Conservation (phyloP, 2,797 vertebrate species). For the Cirrhinus mrigala region DNA sequence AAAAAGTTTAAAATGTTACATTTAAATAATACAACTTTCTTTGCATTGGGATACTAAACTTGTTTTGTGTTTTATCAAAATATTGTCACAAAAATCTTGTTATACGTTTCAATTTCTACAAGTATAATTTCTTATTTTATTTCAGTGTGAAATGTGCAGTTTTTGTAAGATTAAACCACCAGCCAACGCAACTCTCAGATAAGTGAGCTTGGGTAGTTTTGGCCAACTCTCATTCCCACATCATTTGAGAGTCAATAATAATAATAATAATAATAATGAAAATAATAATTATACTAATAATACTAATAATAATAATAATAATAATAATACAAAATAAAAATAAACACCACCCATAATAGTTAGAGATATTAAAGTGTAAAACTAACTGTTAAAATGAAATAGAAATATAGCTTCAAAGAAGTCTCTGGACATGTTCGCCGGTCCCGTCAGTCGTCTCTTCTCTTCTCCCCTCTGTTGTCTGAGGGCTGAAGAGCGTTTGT, state of each 20-base stretch:
- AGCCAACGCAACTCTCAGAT: not conserved
- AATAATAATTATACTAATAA: not conserved
- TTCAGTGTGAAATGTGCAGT: constrained; percentile 21
- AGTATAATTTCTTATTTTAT: not conserved
- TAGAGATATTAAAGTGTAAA: constrained; percentile 39
- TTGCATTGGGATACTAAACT: not conserved
- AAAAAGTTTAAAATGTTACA: not conserved
- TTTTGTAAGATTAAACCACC: constrained; percentile 21
- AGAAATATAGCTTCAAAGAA: not conserved
- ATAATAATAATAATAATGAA: constrained; percentile 21
- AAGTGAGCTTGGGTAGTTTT: constrained; percentile 7
- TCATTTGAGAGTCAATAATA: constrained; percentile 36
- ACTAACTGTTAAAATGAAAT: constrained; percentile 26
- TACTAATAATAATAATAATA: not conserved
- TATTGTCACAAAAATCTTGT: not conserved
- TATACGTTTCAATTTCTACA: not conserved
- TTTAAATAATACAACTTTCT: not conserved
- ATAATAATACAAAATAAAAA: not conserved
- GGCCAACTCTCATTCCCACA: constrained; percentile 29
- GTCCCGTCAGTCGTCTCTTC: constrained; percentile 5
- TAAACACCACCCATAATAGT: constrained; percentile 44
- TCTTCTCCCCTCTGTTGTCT: not conserved
- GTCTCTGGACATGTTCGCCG: constrained; percentile 24
- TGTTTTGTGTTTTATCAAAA: not conserved
- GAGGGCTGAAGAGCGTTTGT: not conserved